A percentile compares a stretch with the other conserved stretches of the same genome.
Evolutionary conservation across 2,888 invertebrate species (phyloP).

Genomic region (Diaprepes abbreviatus): DNA sequence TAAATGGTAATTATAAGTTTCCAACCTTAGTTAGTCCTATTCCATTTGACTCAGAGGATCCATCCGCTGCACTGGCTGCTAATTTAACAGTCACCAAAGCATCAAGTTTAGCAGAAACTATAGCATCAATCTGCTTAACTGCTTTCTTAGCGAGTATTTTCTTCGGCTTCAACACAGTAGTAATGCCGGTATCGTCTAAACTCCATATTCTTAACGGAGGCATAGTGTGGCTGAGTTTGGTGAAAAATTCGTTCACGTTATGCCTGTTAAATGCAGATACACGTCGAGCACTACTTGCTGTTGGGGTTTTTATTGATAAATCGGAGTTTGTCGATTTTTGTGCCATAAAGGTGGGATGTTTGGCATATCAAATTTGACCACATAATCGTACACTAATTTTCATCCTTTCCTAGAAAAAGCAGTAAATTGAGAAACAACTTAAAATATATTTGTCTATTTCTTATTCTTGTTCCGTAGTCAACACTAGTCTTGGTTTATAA

Average conservation of each 20-base stretch:
- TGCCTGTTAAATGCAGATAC: constrained; percentile 23
- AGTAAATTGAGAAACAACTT: constrained; percentile 5
- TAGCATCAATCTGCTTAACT: constrained; percentile 10
- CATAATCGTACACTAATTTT: neutral
- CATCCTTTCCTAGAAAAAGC: neutral
- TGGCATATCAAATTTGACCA: neutral
- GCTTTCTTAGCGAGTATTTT: constrained; percentile 20
- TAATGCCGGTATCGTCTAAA: constrained; percentile 12
- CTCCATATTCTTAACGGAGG: neutral
- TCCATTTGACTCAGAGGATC: too few species aligned
- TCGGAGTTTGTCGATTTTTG: neutral
- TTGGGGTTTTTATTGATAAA: constrained; percentile 14
- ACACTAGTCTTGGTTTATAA: neutral
- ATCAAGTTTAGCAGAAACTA: constrained; percentile 9
- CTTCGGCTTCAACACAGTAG: constrained; percentile 25
- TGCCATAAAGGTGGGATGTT: constrained; percentile 6
- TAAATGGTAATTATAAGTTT: too few species aligned
- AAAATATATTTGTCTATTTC: neutral
- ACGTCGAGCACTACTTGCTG: constrained; percentile 10
- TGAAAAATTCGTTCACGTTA: constrained; percentile 19
- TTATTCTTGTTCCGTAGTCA: neutral
- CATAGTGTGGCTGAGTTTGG: neutral
- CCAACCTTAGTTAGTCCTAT: too few species aligned
- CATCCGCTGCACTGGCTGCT: constrained; percentile 1
- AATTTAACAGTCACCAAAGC: constrained; percentile 5